Base-by-base conservation (phyloP, 1,140 invertebrate genomes). In the Sycophaga agraensis region DNA sequence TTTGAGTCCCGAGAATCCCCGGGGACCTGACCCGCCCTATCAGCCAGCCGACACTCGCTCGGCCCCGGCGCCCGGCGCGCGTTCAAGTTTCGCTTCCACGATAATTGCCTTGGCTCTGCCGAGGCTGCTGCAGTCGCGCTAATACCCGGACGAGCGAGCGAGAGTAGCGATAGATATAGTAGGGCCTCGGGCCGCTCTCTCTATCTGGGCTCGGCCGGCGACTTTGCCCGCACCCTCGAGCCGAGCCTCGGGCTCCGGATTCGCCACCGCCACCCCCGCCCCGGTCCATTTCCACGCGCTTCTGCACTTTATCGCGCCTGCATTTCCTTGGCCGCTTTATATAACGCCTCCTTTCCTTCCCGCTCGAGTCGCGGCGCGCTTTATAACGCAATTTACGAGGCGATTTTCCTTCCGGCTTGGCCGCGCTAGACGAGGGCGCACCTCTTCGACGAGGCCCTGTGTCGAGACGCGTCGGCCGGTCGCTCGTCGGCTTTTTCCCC, bases 11-110 rank as follows among this genome's bases (percentile, higher is more conserved):
- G 74, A 71, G 73, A 76, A 73, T 76, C 75, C 76, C 74, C 49
- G 46, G 72, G 74, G 75, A 75, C 64, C 70, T 68, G 70, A 73
- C 73, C 72, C 72, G 69, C 74, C 65, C 57, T 66, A 68, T 70
- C 66, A 64, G 62, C 28, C 48, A 64, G 68, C 60, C 63, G 50
- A 64, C 59, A 63, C 68, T 67, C 69, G 43, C 61, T 50, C 53
- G 37, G 60, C 51, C 40, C 21, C 50, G 40, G 60, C 62, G 59
- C 72, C 57, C 66, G 51, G 58, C 40, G 59, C 59, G 59, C 72
- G 73, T 75, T 77, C 75, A 74, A 76, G 72, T 77, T 77, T 76
- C 72, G 74, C 73, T 64, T n/a, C 49, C 69, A 71, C 73, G 76
- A 78, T 78, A 78, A 78, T 78, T 78, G 76, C 75, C 71, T 77